Conservation (phyloP, 1,140 invertebrate genomes). For the Ganaspis sp. region DNA sequence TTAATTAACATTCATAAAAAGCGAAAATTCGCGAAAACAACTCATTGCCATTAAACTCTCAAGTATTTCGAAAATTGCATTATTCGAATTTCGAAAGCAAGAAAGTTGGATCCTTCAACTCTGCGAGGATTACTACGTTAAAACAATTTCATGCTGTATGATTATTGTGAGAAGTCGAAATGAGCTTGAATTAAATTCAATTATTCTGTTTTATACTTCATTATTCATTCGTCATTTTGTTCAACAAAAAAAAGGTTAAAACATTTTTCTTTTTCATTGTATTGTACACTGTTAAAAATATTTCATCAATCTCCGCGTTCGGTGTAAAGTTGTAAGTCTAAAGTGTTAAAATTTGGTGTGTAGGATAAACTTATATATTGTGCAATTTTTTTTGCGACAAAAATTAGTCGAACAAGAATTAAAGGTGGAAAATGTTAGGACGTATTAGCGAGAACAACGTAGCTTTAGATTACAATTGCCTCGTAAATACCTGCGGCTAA, state of each 20-base stretch:
- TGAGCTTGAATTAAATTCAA: slow-evolving; percentile 14
- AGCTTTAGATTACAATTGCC: slow-evolving; percentile 9
- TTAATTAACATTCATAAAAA: slow-evolving; percentile 26
- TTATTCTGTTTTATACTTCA: not conserved
- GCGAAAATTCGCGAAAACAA: not conserved
- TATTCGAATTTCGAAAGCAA: slow-evolving; percentile 6
- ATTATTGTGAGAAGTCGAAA: not conserved
- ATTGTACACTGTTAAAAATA: too few relatives aligned
- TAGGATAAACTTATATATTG: not conserved
- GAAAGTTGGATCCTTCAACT: slow-evolving; percentile 2
- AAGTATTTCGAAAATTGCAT: slow-evolving; percentile 10
- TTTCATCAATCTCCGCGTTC: too few relatives aligned
- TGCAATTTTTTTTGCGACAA: not conserved
- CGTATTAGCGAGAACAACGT: not conserved
- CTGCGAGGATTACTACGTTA: not conserved
- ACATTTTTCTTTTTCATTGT: not conserved
- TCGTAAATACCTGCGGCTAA: slow-evolving; percentile 24
- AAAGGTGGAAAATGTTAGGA: not conserved
- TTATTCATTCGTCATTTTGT: not conserved
- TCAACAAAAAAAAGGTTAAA: not conserved
- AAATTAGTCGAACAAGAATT: not conserved
- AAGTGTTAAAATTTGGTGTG: too few relatives aligned
- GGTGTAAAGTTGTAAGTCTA: too few relatives aligned
- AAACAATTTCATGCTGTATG: slow-evolving; percentile 7
- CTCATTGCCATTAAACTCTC: not conserved